Evolutionary conservation across 2,888 invertebrate species (phyloP), one percentile per base, ranked within the genome.

Genomic region (Drosophila nigricruria): DNA sequence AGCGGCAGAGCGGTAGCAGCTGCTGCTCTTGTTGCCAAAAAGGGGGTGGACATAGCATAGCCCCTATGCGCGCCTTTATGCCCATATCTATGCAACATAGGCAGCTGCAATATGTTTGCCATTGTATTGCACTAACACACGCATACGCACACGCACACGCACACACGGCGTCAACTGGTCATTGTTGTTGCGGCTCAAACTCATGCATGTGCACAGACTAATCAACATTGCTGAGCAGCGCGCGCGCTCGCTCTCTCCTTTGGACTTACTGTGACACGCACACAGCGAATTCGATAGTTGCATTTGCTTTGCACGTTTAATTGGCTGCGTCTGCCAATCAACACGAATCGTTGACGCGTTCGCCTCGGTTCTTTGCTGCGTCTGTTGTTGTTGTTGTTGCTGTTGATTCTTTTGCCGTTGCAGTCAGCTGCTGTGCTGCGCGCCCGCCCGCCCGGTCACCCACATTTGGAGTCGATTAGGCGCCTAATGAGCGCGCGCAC

Each of bases 311-410:
- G 53, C 61, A 61, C 73, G 49, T 73, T 79, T 77, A 81, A 81
- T 81, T 79, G 79, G 81, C 78, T 70, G 79, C 70, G 81, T 59
- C 67, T 70, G 81, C 64, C 81, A 79, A 77, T 79, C 78, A 77
- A 65, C 77, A 76, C 64, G 73, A 65, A 78, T 57, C 70, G 74
- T 77, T 66, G 45, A 68, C 78, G 71, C 70, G 63, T 62, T 70
- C 30, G 47, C 30, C 72, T 45, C 57, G 52, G 32, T 23, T 47
- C 60, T 43, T 10, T 12, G 18, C 25, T 60, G 38, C 6, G 18
- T 20, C 20, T 12, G 5, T 4, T 20, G 32, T 30, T 18, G 12
- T 14, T 50, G 20, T 20, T 34, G 32, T n/a, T 23, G 52, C 12
- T 38, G 53, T 25, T 53, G 36, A 53, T 56, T 42, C 40, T 30